These are phyloP conservation scores for Sphyrna mokarran DNA, from an alignment of 2,113 vertebrate species.

Conservation along the genomic window DNA sequence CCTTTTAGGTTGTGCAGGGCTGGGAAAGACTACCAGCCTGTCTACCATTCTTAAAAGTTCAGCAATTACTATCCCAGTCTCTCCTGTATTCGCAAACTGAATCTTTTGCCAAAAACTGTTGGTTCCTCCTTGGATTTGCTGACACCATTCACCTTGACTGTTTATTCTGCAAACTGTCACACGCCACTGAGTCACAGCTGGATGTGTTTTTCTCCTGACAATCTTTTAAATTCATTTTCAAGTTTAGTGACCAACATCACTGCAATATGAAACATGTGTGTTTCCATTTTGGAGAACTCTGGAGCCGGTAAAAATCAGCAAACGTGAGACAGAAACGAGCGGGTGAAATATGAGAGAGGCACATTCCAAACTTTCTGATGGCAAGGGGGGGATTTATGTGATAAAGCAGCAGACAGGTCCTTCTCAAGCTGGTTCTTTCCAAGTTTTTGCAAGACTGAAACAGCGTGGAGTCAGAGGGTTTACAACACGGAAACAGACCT, in stretches of 20 bases:
- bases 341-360: not conserved
- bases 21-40: not conserved
- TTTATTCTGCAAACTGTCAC: not conserved
- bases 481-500: too few species aligned
- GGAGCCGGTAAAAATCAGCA: not conserved
- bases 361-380: not conserved
- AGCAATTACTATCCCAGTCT: not conserved
- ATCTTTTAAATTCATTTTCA: not conserved
- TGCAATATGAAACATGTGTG: not conserved
- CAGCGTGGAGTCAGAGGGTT: too few species aligned
- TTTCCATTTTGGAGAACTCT: not conserved
- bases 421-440: not conserved
- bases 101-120: not conserved
- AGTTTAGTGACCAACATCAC: not conserved
- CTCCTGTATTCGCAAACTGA: not conserved
- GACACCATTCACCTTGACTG: not conserved
- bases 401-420: not conserved
- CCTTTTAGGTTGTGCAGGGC: too few species aligned
- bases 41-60: not conserved
- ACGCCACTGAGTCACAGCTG: too few species aligned
- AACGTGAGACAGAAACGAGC: not conserved
- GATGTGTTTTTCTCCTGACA: not conserved
- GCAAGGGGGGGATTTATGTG: not conserved
- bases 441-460: not conserved
- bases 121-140: not conserved